A percentile compares a stretch with the other conserved stretches of the same genome.
Conservation (phyloP, 2,113 vertebrate genomes). For the Xenopus tropicalis region UCB_Xtro_10.0 CM004443.2:206217501-206218000, state of each 20-base stretch:
- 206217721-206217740: conserved; percentile 81
- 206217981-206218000: conserved; percentile 84
- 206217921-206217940: conserved; percentile 99
- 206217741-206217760: conserved; percentile 81
- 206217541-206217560: conserved; percentile 99
- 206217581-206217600: conserved; percentile 86
- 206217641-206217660: conserved; percentile 84
- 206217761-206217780: conserved; percentile 78
- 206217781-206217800: conserved; percentile 80
- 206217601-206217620: conserved; percentile 97
- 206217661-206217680: conserved; percentile 85
- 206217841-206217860: conserved; percentile 48
- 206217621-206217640: conserved; percentile 95
- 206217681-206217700: conserved; percentile 88
- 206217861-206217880: conserved; percentile 56
- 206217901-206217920: conserved; percentile 97
- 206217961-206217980: conserved; percentile 86
- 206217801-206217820: conserved; percentile 63
- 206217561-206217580: conserved; percentile 99
- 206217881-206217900: conserved; percentile 83
- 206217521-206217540: conserved; percentile 93
- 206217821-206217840: conserved; percentile 44
- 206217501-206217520: conserved; percentile 86
- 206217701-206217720: conserved; percentile 77
- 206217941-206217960: conserved; percentile 98